These are phyloP conservation scores for Apis laboriosa DNA, from an alignment of 1,140 invertebrate species.

Conservation along the genomic window DNA sequence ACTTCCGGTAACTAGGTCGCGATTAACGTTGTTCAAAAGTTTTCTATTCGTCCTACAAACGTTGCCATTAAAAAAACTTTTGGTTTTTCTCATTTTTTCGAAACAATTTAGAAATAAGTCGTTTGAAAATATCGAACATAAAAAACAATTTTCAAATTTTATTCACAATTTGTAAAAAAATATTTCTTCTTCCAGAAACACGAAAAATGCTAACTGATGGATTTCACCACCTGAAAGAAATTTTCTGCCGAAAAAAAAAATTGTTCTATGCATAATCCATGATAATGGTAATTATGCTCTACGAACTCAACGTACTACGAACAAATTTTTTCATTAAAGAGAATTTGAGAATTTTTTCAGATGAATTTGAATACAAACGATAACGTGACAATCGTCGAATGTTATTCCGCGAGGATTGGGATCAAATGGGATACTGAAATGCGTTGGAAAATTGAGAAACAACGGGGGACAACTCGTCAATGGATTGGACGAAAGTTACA, in stretches of 20 bases:
- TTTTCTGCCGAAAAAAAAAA: too few relatives aligned
- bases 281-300: too few relatives aligned
- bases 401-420: conserved; percentile 19
- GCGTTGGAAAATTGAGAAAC: conserved; percentile 14
- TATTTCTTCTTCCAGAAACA: too few relatives aligned
- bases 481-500: conserved; percentile 13
- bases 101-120: neutral
- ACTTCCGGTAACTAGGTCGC: neutral
- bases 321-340: too few relatives aligned
- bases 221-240: too few relatives aligned
- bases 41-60: neutral
- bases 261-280: too few relatives aligned
- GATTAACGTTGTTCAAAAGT: neutral
- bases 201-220: too few relatives aligned
- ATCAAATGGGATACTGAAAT: conserved; percentile 30
- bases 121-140: conserved; percentile 34
- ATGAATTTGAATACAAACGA: neutral
- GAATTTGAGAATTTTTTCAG: too few relatives aligned
- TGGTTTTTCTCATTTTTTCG: neutral
- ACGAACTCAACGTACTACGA: too few relatives aligned
- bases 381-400: neutral
- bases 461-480: neutral
- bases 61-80: neutral
- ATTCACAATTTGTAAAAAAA: too few relatives aligned
- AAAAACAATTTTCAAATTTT: conserved; percentile 37